Base-by-base conservation (phyloP, 2,888 invertebrate species). In the Ceratothoa steindachneri region DNA sequence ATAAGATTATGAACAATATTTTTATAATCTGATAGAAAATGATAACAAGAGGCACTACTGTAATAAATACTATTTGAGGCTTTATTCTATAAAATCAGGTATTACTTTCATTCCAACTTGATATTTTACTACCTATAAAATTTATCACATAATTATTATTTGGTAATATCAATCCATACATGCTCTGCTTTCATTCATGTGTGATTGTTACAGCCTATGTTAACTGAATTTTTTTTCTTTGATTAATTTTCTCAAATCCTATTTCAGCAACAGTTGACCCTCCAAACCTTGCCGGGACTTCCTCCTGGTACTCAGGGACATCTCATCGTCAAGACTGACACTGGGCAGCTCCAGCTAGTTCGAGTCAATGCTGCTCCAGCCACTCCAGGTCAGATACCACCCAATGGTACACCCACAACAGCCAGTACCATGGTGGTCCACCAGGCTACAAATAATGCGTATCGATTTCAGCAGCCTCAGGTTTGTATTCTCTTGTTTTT, bases 311-410 rank as follows among this genome's bases (percentile, higher is more conserved):
- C 93, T 85, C 93, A 92, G 86, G 90, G 91, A 80, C 93, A 95
- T 85, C 88, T 97, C 85, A 89, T 97, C 84, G 88, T 97, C 85
- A 96, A 95, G 88, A 97, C 96, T 84, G 97, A 97, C 87, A 95
- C 93, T 88, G 97, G 97, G 83, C 94, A 95, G 86, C 93, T 92
- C 86, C 95, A 97, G 86, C 88, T 97, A 85, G 87, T 97, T 84
- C 90, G 95, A 85, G 92, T 94, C 82, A 79, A 79, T 52, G 65
- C 78, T 22, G 74, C 79, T 3, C 53, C 69, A 93, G 93, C 81
- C 92, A 93, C 81, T 90, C 93, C 80, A 89, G 72, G 69, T 67
- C 80, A 79, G 69, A 55, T 74, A 30, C 72, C 73, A 1, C 66
- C 71, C 24, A 72, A 60, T 27, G 75, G 68, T 30, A 74, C 75